phyloP scores from a whole-genome alignment of 2,888 invertebrate genomes.

The Xylophagus ater region DNA sequence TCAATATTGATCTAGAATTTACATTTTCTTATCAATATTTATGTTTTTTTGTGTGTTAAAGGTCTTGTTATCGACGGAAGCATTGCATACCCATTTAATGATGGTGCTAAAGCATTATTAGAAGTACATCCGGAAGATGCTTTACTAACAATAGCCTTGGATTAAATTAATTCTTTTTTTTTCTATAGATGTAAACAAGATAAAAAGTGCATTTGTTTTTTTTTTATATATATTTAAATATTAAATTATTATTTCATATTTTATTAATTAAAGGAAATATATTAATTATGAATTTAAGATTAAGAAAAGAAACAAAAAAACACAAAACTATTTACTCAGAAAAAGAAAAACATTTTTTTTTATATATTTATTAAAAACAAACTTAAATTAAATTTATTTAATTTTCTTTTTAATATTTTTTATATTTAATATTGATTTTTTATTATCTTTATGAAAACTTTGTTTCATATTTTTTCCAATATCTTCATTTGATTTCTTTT shows the following conservation, averaged over 20 bases:
- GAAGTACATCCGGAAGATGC: slow-evolving; percentile 81
- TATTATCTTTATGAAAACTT: slow-evolving; percentile 3
- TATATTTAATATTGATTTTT: slow-evolving; percentile 1
- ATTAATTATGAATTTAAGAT: too few species aligned
- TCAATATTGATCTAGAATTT: too few species aligned
- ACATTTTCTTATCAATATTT: too few species aligned
- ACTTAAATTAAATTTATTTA: not conserved
- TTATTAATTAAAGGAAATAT: too few species aligned
- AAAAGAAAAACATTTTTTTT: not conserved
- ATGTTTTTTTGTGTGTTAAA: too few species aligned
- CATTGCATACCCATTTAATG: slow-evolving; percentile 86
- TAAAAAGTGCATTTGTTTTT: not conserved
- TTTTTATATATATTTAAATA: not conserved
- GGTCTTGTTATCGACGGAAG: slow-evolving; percentile 93
- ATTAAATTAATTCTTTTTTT: slow-evolving; percentile 24
- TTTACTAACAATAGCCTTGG: slow-evolving; percentile 58
- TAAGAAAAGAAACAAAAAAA: too few species aligned
- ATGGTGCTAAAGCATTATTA: slow-evolving; percentile 76
- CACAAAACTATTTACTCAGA: not conserved
- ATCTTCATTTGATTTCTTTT: slow-evolving; percentile 13
- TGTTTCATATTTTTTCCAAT: not conserved
- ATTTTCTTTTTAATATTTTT: slow-evolving; percentile 3
- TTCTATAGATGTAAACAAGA: slow-evolving; percentile 1
- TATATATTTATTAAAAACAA: not conserved
- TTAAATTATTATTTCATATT: not conserved